phyloP scores from a whole-genome alignment of 2,797 vertebrate genomes.

The Perodicticus potto region DNA sequence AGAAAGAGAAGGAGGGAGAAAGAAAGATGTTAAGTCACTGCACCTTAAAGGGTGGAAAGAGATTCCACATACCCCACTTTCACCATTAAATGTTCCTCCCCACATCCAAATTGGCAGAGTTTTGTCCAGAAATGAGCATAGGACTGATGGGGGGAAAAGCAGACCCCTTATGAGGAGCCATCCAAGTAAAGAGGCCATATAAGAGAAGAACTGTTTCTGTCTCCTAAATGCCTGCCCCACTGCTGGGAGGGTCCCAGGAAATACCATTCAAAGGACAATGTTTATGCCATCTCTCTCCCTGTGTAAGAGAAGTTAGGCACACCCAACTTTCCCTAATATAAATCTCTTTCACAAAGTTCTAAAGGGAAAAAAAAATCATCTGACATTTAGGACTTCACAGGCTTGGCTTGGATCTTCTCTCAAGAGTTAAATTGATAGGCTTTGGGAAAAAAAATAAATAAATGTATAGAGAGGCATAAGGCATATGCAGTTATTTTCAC shows the following conservation, averaged over 20 bases:
- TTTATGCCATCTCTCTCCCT: background rate
- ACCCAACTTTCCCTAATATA: background rate
- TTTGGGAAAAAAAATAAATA: conserved; percentile 18
- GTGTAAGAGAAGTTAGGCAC: background rate
- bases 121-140: background rate
- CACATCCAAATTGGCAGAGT: background rate
- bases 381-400: conserved; percentile 24
- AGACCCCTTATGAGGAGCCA: background rate
- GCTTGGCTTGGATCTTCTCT: conserved; percentile 27
- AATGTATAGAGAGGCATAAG: conserved; percentile 31
- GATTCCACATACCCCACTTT: background rate
- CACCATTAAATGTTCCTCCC: background rate
- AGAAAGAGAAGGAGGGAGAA: background rate
- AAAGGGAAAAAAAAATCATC: background rate
- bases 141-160: background rate
- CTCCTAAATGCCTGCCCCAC: background rate
- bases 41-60: background rate
- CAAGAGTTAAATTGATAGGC: conserved; percentile 7
- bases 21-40: background rate
- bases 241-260: background rate
- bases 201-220: background rate
- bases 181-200: background rate
- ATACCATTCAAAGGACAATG: background rate
- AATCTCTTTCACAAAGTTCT: background rate
- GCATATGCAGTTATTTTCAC: conserved; percentile 60